Percentiles rank a stretch among this genome's conserved stretches.
Evolutionary conservation across 1,140 invertebrate species (phyloP).

Genomic region (Aphelinus atriplicis): DNA sequence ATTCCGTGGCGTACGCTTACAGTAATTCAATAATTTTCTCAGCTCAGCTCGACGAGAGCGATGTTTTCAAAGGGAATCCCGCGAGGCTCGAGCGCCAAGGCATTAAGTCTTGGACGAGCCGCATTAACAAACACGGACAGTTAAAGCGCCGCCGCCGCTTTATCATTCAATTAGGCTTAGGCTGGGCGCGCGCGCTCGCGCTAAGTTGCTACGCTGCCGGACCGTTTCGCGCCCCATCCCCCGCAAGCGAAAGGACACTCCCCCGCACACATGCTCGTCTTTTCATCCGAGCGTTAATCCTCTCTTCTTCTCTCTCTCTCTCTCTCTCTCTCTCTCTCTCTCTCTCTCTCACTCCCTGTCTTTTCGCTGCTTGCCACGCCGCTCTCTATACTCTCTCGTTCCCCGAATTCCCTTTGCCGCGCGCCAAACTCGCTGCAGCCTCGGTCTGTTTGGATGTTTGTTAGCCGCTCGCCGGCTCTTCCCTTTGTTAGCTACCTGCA

Average conservation of each 20-base stretch:
- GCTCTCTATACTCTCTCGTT: no score
- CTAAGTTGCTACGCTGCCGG: not conserved
- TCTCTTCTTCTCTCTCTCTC: no score
- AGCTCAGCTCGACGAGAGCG: not conserved
- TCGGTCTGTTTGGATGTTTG: no score
- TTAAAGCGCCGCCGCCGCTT: conserved; percentile 8
- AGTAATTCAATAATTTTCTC: conserved; percentile 28
- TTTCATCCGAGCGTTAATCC: no score
- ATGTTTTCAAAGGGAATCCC: conserved; percentile 22
- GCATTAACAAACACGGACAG: conserved; percentile 32
- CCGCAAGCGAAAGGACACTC: not conserved
- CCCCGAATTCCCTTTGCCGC: no score
- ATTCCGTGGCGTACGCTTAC: conserved; percentile 2
- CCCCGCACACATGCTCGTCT: no score
- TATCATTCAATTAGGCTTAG: conserved; percentile 35
- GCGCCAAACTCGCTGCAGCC: no score
- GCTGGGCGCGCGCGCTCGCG: not conserved
- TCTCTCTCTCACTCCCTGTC: no score
- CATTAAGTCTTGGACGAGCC: conserved; percentile 25
- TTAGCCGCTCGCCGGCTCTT: no score
- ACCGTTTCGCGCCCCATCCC: not conserved
- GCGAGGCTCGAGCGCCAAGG: not conserved
- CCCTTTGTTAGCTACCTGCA: no score
- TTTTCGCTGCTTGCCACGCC: no score
- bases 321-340: no score